Evolutionary conservation across 2,888 invertebrate species (phyloP), one percentile per base, ranked within the genome.

Genomic region (Schizotus pectinicornis): DNA sequence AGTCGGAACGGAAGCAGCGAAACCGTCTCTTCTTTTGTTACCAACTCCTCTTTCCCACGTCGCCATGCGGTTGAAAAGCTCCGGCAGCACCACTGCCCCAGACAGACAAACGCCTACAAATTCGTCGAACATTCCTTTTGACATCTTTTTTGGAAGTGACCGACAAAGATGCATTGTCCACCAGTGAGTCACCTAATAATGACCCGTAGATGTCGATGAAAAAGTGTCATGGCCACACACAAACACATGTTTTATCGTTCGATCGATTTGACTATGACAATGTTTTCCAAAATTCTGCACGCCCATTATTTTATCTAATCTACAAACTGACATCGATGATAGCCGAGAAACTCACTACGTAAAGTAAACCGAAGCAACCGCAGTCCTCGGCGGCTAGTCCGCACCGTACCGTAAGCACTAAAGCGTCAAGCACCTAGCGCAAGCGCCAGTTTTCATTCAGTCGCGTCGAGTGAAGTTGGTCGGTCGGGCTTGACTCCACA

Each of bases 91-190:
- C 22, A 11, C 9, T 35, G 36, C 11, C 36, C 1, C 11, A 31
- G 31, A 8, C 32, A 8, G 8, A 2, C 11, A 32, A 43, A 31
- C 43, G 30, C 43, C 43, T 8, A 43, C 43, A 43, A 31, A 43
- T 43, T 43, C 43, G 32, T 32, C 6, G 43, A 43, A 43, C n/a
- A 32, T 9, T 31, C 6, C n/a, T 41, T 12, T 41, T 41, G 12
- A 39, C 14, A 39, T 14, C 41, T 39, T 39, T 39, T 6, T 39
- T 9, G 3, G 12, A 22, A 1, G 9, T 1, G 6, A 1, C 22
- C 12, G 32, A 42, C 42, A 42, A 43, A 43, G 13, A 31, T 9
- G 9, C 43, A 43, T 43, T 32, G 43, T 43, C 43, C 43, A 32
- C 9, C 8, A 33, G 12, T 43, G 43, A 43, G 32, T 43, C 43